Evolutionary conservation across 2,113 vertebrate genomes (phyloP).

Genomic region (Anguilla japonica): DNA sequence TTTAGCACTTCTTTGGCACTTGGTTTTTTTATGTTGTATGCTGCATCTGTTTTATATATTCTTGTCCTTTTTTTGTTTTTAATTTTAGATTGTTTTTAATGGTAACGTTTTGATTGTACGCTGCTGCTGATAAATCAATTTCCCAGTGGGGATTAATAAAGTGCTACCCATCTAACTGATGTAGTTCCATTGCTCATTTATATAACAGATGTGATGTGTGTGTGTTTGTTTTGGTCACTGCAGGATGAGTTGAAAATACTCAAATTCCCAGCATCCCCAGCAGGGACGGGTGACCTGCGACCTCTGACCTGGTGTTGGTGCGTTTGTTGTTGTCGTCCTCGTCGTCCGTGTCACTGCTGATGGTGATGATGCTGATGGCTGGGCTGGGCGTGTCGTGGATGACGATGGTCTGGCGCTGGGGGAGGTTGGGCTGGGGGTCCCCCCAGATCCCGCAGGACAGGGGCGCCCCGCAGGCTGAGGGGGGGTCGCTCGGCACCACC

Average conservation of each 20-base stretch:
- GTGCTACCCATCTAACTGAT: too few relatives aligned
- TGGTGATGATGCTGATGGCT: constrained; percentile 97
- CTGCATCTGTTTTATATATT: too few relatives aligned
- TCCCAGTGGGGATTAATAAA: too few relatives aligned
- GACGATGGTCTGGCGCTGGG: constrained; percentile 88
- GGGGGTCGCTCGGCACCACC: constrained; percentile 79
- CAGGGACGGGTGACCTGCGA: background rate
- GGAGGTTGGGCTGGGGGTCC: constrained; percentile 82
- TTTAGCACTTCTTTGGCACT: too few relatives aligned
- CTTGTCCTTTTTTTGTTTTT: too few relatives aligned
- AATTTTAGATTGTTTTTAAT: too few relatives aligned
- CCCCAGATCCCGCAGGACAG: constrained; percentile 77
- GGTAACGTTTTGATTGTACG: too few relatives aligned
- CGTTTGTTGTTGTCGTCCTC: constrained; percentile 95
- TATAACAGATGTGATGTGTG: too few relatives aligned
- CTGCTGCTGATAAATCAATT: too few relatives aligned
- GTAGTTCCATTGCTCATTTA: too few relatives aligned
- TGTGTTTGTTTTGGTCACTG: background rate
- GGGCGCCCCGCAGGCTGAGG: constrained; percentile 72
- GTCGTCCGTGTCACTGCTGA: constrained; percentile 98
- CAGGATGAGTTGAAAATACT: background rate
- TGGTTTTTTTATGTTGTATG: too few relatives aligned
- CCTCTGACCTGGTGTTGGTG: constrained; percentile 80
- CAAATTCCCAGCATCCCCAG: background rate
- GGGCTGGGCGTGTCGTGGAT: constrained; percentile 98